Base-by-base conservation (phyloP, 2,113 vertebrate genomes). In the Anguilla japonica region DNA sequence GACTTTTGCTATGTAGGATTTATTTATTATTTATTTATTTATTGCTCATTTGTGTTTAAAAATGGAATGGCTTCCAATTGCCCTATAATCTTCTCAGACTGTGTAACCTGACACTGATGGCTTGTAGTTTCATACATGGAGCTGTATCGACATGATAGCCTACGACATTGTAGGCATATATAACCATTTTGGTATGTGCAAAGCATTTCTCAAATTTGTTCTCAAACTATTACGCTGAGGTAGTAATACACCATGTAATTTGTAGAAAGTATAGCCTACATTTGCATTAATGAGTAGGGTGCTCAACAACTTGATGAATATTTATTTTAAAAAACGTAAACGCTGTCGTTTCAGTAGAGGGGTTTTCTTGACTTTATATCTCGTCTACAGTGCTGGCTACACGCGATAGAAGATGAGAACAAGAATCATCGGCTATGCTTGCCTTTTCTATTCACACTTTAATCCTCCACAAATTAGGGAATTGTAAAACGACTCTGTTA, bases 71-170 rank as follows among this genome's bases (percentile, higher is more conserved):
- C 88, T 13, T 14, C 50, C 5, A 11, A 89, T 78, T 22, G 86
- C 46, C 34, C 67, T 93, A 91, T 91, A 87, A 92, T 92, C 91
- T 91, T 91, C 91, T 92, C 91, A 92, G 91, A 92, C 91, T 88
- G 46, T 20, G 84, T 88, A 89, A 89, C 83, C 86, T 85, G 87
- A 90, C 87, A 91, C 88, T 89, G 91, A 93, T 91, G 85, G 90
- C 83, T 90, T 91, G 89, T 81, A 81, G 80, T 89, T 87, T 0
- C 22, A 84, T 80, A 40, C 81, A 81, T 82, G 81, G 5, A 41
- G 22, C 34, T 41, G 20, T 81, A 26, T 67, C 60, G 18, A 67
- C 18, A 67, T 67, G 22, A 34, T 22, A 63, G 14, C 15, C 11
- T 11, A 34, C n/a, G 71, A 34, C 71, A 67, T 67, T 67, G 18